Evolutionary conservation across 2,797 vertebrate genomes (phyloP), one percentile per base, ranked within the genome.

Genomic region (Crax fasciolata): DNA sequence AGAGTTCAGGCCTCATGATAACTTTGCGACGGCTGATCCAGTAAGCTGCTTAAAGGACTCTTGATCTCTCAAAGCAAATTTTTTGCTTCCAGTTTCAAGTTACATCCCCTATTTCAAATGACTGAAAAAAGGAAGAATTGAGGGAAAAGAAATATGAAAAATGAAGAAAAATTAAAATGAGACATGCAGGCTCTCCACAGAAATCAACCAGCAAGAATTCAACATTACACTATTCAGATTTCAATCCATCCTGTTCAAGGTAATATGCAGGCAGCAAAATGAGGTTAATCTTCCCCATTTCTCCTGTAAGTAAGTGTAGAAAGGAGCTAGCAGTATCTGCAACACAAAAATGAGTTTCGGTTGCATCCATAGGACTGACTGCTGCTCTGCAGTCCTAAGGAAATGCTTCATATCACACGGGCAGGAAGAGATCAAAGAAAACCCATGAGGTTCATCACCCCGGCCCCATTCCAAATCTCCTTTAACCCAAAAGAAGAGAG

Each of bases 11-110:
- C 93, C 93, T 94, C 93, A 89, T 79, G 94, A 94, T 97, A 97
- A 97, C 92, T 97, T 97, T 93, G 92, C 87, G 89, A 95, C 78
- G 95, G 96, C 97, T 97, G 96, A 97, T 97, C 96, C 96, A 94
- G 80, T 97, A 97, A 97, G 95, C 96, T 6, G 93, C 96, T 97
- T 97, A 95, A 95, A 94, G 95, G 93, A 90, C 93, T 92, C 96
- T 96, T 97, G 97, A 96, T 97, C 96, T 96, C 95, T 94, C 87
- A 96, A 94, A 97, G 95, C 84, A 93, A 92, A 67, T 90, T 93
- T 96, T 96, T 95, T 96, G 93, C 91, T 96, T 93, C 92, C 66
- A 94, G 87, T 96, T 95, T 95, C 87, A 90, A 96, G 94, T 94
- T 95, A 87, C 70, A 94, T 65, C 92, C 78, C 72, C 76, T 83